A percentile compares a stretch with the other conserved stretches of the same genome.
These are phyloP conservation scores for Ellobius talpinus DNA, from an alignment of 2,113 vertebrate species.

Conservation along the genomic window DNA sequence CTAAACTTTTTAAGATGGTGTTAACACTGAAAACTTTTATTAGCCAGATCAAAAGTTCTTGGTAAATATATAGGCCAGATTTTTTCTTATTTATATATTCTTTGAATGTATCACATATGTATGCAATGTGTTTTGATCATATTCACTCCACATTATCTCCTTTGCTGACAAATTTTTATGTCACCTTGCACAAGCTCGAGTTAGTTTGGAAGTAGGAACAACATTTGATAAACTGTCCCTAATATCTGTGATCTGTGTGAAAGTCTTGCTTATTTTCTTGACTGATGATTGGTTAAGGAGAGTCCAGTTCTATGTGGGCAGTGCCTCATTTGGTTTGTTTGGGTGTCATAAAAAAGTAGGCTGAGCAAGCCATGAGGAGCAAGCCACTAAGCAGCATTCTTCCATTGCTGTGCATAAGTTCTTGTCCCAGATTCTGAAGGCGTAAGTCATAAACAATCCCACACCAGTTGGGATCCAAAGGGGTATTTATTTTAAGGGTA, in stretches of 20 bases:
- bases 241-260: neutral
- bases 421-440: neutral
- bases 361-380: neutral
- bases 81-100: neutral
- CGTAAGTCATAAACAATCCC: too few species aligned
- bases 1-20: neutral
- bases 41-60: neutral
- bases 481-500: too few species aligned
- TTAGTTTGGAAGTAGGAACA: neutral
- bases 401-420: neutral
- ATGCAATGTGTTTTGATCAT: neutral
- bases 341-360: neutral
- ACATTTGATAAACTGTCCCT: neutral
- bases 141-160: neutral
- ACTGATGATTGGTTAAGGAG: neutral
- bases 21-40: neutral
- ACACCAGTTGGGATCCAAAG: too few species aligned
- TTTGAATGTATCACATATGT: neutral
- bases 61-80: neutral
- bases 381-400: neutral
- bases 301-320: neutral
- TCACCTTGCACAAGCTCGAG: neutral
- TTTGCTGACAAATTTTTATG: neutral
- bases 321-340: neutral
- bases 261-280: neutral